A percentile compares a stretch with the other conserved stretches of the same genome.
These are phyloP conservation scores for Andrena hattorfiana DNA, from an alignment of 2,888 invertebrate genomes.

Conservation along the genomic window DNA sequence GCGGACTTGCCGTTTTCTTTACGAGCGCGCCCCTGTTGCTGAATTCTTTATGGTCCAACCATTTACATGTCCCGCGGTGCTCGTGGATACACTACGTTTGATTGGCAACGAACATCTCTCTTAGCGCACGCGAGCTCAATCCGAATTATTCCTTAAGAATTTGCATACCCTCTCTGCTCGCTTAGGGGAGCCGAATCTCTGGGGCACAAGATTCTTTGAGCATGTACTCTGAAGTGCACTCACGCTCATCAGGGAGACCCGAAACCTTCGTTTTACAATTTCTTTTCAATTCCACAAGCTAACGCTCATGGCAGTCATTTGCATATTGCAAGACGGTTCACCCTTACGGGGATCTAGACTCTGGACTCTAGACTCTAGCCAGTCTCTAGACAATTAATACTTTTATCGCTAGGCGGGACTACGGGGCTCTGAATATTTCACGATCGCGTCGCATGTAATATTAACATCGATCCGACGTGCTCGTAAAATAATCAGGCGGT, in stretches of 20 bases:
- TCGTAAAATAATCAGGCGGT: constrained; percentile 12
- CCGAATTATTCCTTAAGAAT: not conserved
- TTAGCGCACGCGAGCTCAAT: not conserved
- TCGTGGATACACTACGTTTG: constrained; percentile 48
- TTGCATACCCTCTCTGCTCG: not conserved
- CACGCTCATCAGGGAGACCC: no score
- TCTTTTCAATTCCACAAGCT: no score
- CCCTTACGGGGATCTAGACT: no score
- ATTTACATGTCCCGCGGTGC: constrained; percentile 60
- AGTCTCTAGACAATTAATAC: no score
- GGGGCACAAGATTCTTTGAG: no score
- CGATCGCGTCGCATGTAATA: not conserved
- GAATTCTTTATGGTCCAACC: constrained; percentile 61
- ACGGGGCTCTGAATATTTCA: constrained; percentile 5
- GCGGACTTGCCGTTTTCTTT: constrained; percentile 56
- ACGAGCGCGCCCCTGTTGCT: constrained; percentile 51
- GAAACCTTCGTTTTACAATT: no score
- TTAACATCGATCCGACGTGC: not conserved
- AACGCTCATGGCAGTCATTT: no score
- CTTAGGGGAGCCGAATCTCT: no score
- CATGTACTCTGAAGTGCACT: no score
- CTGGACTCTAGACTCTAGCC: no score
- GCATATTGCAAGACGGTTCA: no score
- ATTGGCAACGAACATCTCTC: constrained; percentile 52
- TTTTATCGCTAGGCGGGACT: no score